These are phyloP conservation scores for Scaptomyza cyrtandrae DNA, from an alignment of 2,888 invertebrate genomes.

Conservation along the genomic window DNA sequence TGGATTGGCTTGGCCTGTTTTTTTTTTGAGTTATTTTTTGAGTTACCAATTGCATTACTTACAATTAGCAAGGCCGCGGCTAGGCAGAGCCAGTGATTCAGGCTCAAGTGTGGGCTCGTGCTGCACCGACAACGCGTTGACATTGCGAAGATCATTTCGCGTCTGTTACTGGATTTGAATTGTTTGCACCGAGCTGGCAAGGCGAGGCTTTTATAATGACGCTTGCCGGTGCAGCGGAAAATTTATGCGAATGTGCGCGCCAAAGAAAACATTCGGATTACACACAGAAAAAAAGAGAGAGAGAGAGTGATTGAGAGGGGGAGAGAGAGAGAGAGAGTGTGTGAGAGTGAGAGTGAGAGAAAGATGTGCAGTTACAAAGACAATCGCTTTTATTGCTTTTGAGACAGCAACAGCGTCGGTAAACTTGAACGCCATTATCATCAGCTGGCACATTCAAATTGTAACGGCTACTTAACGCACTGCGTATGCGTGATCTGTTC, in stretches of 20 bases:
- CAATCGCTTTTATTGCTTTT: constrained; percentile 46
- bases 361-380: constrained; percentile 38
- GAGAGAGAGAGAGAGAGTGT: neutral
- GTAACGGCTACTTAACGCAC: constrained; percentile 66
- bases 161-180: constrained; percentile 82
- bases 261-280: constrained; percentile 58
- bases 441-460: constrained; percentile 61
- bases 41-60: constrained; percentile 66
- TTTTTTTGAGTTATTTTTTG: neutral
- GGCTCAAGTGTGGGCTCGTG: constrained; percentile 21
- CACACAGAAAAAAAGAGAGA: constrained; percentile 12
- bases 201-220: constrained; percentile 83
- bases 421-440: constrained; percentile 37
- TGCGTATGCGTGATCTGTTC: constrained; percentile 69
- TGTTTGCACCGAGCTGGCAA: constrained; percentile 80
- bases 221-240: constrained; percentile 71
- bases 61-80: constrained; percentile 77
- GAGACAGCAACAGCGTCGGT: constrained; percentile 21
- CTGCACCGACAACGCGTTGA: constrained; percentile 50
- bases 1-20: neutral
- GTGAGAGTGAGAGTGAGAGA: constrained; percentile 5
- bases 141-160: constrained; percentile 82
- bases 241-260: constrained; percentile 71
- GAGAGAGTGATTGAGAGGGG: neutral
- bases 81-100: constrained; percentile 59